Evolutionary conservation across 2,888 invertebrate genomes (phyloP).

Genomic region (Hoplodrina ambigua): DNA sequence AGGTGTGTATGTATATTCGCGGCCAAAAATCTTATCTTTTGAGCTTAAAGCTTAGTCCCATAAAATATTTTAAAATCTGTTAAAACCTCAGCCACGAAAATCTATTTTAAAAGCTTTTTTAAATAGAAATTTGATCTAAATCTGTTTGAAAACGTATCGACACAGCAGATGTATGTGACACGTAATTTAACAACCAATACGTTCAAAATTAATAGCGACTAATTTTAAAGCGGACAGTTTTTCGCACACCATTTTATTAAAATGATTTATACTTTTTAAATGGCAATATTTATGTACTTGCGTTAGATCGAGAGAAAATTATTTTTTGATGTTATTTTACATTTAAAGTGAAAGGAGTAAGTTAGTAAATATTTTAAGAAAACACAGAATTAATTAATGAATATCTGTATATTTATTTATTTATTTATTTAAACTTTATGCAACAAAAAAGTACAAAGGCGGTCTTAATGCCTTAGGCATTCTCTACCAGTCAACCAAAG

Average conservation of each 20-base stretch:
- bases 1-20: too few species aligned
- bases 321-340: conserved; percentile 2
- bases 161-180: conserved; percentile 38
- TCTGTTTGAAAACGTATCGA: conserved; percentile 23
- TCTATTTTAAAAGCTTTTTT: conserved; percentile 1
- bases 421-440: too few species aligned
- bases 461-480: too few species aligned
- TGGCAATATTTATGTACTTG: conserved; percentile 8
- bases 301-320: neutral
- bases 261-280: conserved; percentile 20
- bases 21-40: too few species aligned
- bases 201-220: conserved; percentile 29
- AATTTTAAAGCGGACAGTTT: conserved; percentile 38
- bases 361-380: too few species aligned
- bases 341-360: neutral
- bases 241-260: conserved; percentile 10
- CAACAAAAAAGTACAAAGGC: too few species aligned
- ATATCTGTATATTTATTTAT: too few species aligned
- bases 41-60: neutral
- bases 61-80: too few species aligned
- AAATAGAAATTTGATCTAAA: conserved; percentile 8
- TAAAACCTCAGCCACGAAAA: too few species aligned
- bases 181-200: conserved; percentile 41
- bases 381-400: too few species aligned
- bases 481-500: too few species aligned